Evolutionary conservation across 2,888 invertebrate genomes (phyloP), one percentile per base, ranked within the genome.

Genomic region (Cataglyphis albicans): DNA sequence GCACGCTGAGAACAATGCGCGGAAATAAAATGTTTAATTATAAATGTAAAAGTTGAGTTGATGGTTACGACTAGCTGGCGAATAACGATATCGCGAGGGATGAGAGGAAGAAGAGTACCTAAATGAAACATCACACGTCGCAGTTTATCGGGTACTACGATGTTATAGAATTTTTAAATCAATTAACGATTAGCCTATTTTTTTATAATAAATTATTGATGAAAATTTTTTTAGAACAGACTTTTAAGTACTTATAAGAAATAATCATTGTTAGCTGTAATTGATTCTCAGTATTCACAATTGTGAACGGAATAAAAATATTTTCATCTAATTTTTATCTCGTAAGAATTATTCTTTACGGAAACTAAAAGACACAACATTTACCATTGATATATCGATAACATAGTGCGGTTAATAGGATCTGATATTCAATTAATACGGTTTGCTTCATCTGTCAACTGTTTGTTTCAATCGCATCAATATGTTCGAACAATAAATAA

Each of bases 1-100:
- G 21, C 76, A 48, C 52, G 32, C 41, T 52, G 52, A 9, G 78
- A 80, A 55, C 57, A 67, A 63, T 25, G 81, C 41, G 68, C 65
- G 48, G 73, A 76, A 68, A 83, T 82, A 78, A 78, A 78, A 78
- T 78, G 78, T 59, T 70, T 78, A 78, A 78, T 78, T 78, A 78
- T 72, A 70, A 59, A 72, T 72, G 44, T 78, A 78, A 78, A 21
- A 78, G 72, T 10, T 41, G 59, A 78, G 72, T 52, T 72, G 72
- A 59, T 44, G 44, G 35, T 72, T 72, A 61, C 44, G 57, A 59
- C 59, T 32, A 25, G 41, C 21, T 32, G 59, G 32, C 72, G 72
- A 70, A 48, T 59, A 44, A 25, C 59, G 32, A 25, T 35, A 70
- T 59, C 29, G 10, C 29, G n/a, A 52, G 10, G 9, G 25, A 59